phyloP scores from a whole-genome alignment of 2,888 invertebrate species.

The Epinotia demarniana region DNA sequence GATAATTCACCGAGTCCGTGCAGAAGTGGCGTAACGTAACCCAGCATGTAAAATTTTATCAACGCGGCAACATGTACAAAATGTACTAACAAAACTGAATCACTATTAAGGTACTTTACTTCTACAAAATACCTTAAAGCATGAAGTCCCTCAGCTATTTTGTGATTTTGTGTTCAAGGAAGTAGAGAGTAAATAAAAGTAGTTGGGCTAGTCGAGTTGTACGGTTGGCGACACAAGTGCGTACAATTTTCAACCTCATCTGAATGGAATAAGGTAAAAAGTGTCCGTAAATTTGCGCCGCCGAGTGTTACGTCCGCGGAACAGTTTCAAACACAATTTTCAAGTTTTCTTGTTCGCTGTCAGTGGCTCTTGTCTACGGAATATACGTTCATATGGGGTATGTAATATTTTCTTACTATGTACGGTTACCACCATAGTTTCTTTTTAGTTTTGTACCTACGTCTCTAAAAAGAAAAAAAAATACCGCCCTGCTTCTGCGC shows the following conservation, averaged over 20 bases:
- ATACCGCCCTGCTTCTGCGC: too few relatives aligned
- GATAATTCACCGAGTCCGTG: too few relatives aligned
- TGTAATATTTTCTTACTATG: too few relatives aligned
- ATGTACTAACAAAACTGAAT: background rate
- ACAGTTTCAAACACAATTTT: background rate
- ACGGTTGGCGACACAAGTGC: background rate
- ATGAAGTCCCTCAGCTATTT: background rate
- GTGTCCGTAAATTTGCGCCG: background rate
- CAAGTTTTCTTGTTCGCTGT: background rate
- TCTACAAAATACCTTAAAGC: background rate
- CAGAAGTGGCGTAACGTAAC: too few relatives aligned
- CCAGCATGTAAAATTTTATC: too few relatives aligned
- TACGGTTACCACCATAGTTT: too few relatives aligned
- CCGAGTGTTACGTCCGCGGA: background rate
- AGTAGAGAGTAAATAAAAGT: background rate
- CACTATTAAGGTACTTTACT: background rate
- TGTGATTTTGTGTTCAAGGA: slow-evolving; percentile 4
- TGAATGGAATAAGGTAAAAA: background rate
- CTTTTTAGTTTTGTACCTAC: too few relatives aligned
- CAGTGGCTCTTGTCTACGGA: background rate
- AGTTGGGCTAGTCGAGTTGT: background rate
- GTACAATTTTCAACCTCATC: background rate
- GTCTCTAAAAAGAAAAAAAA: too few relatives aligned
- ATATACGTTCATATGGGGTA: background rate
- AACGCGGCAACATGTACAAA: too few relatives aligned